Conservation (phyloP, 2,113 vertebrate genomes). For the Ailurus styani region DNA sequence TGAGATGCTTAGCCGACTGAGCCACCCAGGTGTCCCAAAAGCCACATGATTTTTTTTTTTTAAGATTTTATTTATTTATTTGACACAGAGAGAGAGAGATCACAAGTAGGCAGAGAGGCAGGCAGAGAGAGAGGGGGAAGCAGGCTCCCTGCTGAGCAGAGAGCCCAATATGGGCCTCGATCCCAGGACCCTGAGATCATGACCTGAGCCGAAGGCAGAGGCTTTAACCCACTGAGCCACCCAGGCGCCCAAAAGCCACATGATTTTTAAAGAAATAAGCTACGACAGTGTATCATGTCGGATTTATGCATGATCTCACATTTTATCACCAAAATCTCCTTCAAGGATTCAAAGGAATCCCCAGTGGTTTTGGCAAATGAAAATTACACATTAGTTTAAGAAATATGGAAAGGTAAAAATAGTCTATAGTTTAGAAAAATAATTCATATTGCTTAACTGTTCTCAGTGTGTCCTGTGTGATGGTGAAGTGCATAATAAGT, state of each 20-base stretch:
- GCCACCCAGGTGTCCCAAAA: not conserved
- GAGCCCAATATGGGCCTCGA: too few relatives aligned
- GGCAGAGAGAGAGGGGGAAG: too few relatives aligned
- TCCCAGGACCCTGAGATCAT: too few relatives aligned
- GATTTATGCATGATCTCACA: not conserved
- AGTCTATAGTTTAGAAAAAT: not conserved
- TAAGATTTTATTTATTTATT: too few relatives aligned
- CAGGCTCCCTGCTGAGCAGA: too few relatives aligned
- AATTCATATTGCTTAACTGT: not conserved
- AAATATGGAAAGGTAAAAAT: not conserved
- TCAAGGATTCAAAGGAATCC: not conserved
- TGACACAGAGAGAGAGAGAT: too few relatives aligned
- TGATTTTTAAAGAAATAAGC: not conserved
- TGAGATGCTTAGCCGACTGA: too few relatives aligned
- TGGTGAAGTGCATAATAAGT: not conserved
- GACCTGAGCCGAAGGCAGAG: too few relatives aligned
- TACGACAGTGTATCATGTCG: not conserved
- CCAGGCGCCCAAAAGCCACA: not conserved
- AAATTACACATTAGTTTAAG: not conserved
- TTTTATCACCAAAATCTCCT: not conserved
- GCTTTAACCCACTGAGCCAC: too few relatives aligned
- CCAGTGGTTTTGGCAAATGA: not conserved
- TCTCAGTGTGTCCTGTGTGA: not conserved
- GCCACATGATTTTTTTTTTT: not conserved
- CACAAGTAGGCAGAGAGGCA: too few relatives aligned